Conservation (phyloP, 1,140 invertebrate species). For the Platorchestia sp. region DNA sequence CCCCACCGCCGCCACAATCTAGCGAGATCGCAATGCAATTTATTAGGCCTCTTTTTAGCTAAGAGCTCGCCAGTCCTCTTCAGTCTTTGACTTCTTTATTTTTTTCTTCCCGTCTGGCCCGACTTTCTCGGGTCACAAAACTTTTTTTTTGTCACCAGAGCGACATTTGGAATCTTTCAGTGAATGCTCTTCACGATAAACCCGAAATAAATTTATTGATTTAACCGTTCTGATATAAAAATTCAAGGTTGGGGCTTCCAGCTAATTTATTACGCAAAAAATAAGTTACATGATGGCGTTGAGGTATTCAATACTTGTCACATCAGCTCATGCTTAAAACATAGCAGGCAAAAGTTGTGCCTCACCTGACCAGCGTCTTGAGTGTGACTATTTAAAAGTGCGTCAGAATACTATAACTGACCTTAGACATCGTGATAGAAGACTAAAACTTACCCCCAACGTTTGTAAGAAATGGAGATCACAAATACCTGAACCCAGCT, state of each 20-base stretch:
- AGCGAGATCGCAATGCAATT: constrained; percentile 6
- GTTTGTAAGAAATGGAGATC: too few species aligned
- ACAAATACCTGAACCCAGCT: too few species aligned
- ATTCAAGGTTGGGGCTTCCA: background rate
- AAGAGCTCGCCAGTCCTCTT: background rate
- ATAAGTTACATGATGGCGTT: too few species aligned
- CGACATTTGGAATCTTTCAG: background rate
- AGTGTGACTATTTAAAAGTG: too few species aligned
- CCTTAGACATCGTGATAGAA: too few species aligned
- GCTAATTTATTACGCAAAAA: background rate
- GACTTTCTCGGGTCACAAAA: background rate
- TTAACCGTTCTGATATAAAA: background rate
- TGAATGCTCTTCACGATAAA: background rate
- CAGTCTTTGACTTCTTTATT: background rate
- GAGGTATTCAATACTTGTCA: too few species aligned
- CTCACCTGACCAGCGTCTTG: background rate
- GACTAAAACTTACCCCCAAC: too few species aligned
- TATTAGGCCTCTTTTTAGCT: constrained; percentile 8
- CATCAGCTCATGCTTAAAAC: background rate
- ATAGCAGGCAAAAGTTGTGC: background rate
- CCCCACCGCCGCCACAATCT: background rate
- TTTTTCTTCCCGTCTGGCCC: background rate
- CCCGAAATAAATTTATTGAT: background rate
- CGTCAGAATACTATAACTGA: too few species aligned
- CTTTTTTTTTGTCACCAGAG: background rate